Conservation (phyloP, 1,140 invertebrate genomes). For the Hydropsyche tenuis region DNA sequence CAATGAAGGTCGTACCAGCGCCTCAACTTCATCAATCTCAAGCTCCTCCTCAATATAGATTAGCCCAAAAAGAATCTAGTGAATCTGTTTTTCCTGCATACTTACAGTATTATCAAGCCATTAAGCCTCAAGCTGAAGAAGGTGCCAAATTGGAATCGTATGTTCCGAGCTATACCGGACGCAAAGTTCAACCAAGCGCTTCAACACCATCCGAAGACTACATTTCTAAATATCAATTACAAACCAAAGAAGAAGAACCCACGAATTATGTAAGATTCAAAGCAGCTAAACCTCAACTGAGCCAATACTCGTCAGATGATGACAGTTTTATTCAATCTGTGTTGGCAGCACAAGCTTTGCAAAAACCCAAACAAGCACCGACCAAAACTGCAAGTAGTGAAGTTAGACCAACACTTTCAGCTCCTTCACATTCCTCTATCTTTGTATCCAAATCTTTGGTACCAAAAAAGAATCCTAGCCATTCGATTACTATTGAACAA, state of each 20-base stretch:
- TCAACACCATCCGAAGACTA: constrained; percentile 32
- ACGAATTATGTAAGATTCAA: constrained; percentile 38
- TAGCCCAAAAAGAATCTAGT: constrained; percentile 37
- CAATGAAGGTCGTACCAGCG: constrained; percentile 47
- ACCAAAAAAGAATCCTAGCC: constrained; percentile 34
- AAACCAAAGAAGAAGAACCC: constrained; percentile 39
- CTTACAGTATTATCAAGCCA: constrained; percentile 47
- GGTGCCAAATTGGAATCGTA: constrained; percentile 41
- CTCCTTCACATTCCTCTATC: constrained; percentile 46
- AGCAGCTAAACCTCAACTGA: constrained; percentile 42
- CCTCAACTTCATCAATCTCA: constrained; percentile 45
- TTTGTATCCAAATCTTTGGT: constrained; percentile 47
- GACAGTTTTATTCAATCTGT: constrained; percentile 44
- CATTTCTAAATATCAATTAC: constrained; percentile 38
- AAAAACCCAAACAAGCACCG: constrained; percentile 36
- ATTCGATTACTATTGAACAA: constrained; percentile 57
- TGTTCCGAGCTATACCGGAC: constrained; percentile 27
- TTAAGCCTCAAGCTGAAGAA: constrained; percentile 45
- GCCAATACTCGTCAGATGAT: constrained; percentile 42
- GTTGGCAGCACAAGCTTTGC: constrained; percentile 35
- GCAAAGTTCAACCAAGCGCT: constrained; percentile 41
- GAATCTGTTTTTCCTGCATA: constrained; percentile 39
- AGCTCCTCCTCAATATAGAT: constrained; percentile 36
- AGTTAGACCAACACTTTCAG: neutral
- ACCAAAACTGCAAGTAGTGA: constrained; percentile 37